Percentiles rank a stretch among this genome's conserved stretches.
phyloP scores from a whole-genome alignment of 2,797 vertebrate genomes.

The Anas capensis region DNA sequence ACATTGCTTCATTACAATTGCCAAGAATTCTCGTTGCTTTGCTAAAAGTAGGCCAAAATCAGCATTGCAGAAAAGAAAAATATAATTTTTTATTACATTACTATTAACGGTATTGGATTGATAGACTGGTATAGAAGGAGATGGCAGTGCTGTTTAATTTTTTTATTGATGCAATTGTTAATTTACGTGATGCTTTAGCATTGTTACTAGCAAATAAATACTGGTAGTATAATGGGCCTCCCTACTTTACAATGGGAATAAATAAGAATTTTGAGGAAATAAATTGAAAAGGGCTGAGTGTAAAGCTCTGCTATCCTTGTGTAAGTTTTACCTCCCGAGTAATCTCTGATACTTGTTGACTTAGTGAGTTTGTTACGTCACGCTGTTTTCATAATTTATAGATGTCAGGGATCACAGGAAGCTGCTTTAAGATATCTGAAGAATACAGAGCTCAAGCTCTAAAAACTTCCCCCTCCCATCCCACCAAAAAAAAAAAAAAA shows the following conservation, averaged over 20 bases:
- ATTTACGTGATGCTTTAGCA: not conserved
- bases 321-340: not conserved
- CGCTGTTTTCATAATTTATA: not conserved
- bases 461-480: not conserved
- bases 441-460: not conserved
- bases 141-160: not conserved
- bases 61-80: not conserved
- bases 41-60: not conserved
- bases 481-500: not conserved
- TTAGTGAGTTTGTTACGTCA: not conserved
- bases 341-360: not conserved
- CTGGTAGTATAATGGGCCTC: not conserved
- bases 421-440: not conserved
- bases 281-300: not conserved
- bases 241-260: not conserved
- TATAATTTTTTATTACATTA: not conserved
- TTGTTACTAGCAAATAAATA: not conserved
- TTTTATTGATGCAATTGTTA: not conserved
- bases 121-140: not conserved
- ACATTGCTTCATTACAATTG: not conserved
- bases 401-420: not conserved
- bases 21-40: not conserved
- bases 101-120: not conserved
- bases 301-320: not conserved
- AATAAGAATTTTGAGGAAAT: not conserved